Evolutionary conservation across 1,140 invertebrate genomes (phyloP).

Genomic region (Arctopsyche grandis): DNA sequence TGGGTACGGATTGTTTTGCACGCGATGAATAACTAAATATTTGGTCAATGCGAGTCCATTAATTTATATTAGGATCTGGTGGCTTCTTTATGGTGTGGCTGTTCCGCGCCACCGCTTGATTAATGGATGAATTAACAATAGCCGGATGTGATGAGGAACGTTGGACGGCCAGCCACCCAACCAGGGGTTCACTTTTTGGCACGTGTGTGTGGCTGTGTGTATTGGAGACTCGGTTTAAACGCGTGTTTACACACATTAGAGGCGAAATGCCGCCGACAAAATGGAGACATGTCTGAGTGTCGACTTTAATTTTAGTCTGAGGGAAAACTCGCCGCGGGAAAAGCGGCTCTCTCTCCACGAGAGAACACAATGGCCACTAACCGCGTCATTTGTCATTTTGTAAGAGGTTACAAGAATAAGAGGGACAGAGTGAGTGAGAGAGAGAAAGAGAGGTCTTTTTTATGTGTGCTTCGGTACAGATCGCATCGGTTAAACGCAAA

Average conservation of each 20-base stretch:
- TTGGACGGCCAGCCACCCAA: neutral
- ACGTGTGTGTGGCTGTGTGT: neutral
- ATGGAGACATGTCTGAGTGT: neutral
- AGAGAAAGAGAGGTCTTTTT: no score
- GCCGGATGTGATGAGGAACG: slow-evolving; percentile 41
- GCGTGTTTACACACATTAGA: no score
- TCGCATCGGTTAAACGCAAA: slow-evolving; percentile 7
- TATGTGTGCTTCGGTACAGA: slow-evolving; percentile 3
- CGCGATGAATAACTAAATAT: slow-evolving; percentile 41
- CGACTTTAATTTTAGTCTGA: neutral
- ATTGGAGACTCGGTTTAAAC: no score
- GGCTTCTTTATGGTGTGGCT: slow-evolving; percentile 47
- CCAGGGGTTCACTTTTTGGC: slow-evolving; percentile 14
- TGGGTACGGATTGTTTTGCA: neutral
- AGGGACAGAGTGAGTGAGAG: no score
- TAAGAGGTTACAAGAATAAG: slow-evolving; percentile 18
- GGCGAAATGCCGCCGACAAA: neutral
- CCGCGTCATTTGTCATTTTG: slow-evolving; percentile 28
- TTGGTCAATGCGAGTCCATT: slow-evolving; percentile 46
- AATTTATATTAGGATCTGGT: slow-evolving; percentile 51
- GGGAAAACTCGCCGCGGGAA: neutral
- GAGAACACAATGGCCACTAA: slow-evolving; percentile 16
- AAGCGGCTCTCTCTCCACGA: neutral
- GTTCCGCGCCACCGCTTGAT: slow-evolving; percentile 31
- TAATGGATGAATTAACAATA: slow-evolving; percentile 49